These are phyloP conservation scores for Sciurus niger DNA, from an alignment of 2,113 vertebrate genomes.

Conservation along the genomic window DNA sequence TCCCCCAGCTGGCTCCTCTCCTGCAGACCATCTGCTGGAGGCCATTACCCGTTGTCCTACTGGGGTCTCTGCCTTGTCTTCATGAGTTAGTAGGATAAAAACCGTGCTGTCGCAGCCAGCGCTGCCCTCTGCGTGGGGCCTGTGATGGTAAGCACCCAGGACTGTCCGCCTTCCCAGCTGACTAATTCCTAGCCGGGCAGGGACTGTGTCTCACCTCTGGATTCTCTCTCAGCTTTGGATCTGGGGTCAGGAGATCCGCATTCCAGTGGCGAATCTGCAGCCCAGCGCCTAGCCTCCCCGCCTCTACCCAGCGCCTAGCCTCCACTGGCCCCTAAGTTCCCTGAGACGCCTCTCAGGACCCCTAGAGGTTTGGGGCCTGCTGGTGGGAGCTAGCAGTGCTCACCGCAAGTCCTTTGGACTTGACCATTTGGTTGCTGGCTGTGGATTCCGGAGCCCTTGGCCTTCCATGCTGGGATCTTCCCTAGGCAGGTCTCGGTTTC, in stretches of 20 bases:
- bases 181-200: not conserved
- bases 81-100: not conserved
- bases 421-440: not conserved
- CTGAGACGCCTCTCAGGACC: fast-evolving
- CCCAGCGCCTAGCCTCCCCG: not conserved
- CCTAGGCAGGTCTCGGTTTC: not conserved
- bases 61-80: not conserved
- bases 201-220: not conserved
- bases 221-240: not conserved
- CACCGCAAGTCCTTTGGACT: not conserved
- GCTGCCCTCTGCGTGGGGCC: not conserved
- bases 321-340: not conserved
- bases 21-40: not conserved
- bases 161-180: not conserved
- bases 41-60: fast-evolving
- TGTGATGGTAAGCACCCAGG: not conserved
- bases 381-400: not conserved
- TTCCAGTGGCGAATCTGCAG: not conserved
- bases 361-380: not conserved
- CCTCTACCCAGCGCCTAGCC: too few relatives aligned
- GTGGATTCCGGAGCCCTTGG: not conserved
- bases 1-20: not conserved
- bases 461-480: not conserved
- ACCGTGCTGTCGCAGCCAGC: not conserved
- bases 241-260: not conserved